These are phyloP conservation scores for Xylophagus ater DNA, from an alignment of 2,888 invertebrate genomes.

Conservation along the genomic window DNA sequence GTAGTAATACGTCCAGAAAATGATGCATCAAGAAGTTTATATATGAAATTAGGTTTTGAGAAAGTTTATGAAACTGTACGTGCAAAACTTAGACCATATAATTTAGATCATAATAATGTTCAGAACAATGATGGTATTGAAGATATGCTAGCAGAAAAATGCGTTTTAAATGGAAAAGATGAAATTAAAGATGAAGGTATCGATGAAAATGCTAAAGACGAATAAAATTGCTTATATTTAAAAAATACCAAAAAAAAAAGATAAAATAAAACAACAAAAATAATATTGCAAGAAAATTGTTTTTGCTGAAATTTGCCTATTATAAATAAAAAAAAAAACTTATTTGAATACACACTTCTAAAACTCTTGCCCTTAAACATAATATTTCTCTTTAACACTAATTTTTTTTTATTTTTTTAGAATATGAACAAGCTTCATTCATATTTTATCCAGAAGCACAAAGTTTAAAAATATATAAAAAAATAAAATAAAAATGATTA, in stretches of 20 bases:
- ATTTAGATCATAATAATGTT: constrained; percentile 23
- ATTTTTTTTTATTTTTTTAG: too few relatives aligned
- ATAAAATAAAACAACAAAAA: too few relatives aligned
- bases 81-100: constrained; percentile 63
- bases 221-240: background rate
- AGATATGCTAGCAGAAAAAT: constrained; percentile 39
- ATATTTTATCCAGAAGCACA: too few relatives aligned
- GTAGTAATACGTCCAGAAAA: constrained; percentile 81
- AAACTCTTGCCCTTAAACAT: too few relatives aligned
- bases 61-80: constrained; percentile 70
- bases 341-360: too few relatives aligned
- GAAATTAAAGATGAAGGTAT: constrained; percentile 11
- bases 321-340: background rate
- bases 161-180: constrained; percentile 30
- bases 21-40: constrained; percentile 72
- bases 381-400: too few relatives aligned
- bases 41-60: constrained; percentile 71
- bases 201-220: constrained; percentile 7
- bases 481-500: too few relatives aligned
- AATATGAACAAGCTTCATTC: too few relatives aligned
- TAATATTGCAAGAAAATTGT: too few relatives aligned
- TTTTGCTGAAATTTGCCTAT: background rate
- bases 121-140: constrained; percentile 37
- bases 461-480: too few relatives aligned
- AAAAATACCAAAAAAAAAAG: too few relatives aligned